These are phyloP conservation scores for Kobus ellipsiprymnus DNA, from an alignment of 2,113 vertebrate species.

Conservation along the genomic window DNA sequence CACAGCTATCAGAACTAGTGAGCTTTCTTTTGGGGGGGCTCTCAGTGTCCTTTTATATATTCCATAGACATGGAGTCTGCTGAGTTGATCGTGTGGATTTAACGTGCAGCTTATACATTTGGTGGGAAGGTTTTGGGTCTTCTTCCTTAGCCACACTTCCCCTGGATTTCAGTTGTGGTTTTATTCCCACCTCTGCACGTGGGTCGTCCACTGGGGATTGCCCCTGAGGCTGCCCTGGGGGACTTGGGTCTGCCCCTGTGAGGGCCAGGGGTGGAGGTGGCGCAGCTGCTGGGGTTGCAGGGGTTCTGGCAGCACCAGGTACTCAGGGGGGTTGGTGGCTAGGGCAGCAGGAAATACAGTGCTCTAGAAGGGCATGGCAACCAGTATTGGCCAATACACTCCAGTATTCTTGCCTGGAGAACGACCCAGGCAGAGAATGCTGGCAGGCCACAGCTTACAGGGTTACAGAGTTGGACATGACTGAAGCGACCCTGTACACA, in stretches of 20 bases:
- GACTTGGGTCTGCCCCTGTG: background rate
- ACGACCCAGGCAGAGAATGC: fast-evolving
- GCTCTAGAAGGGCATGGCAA: background rate
- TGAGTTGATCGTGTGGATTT: background rate
- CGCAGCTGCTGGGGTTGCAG: fast-evolving
- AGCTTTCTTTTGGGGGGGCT: background rate
- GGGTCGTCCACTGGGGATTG: background rate
- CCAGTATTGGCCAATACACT: background rate
- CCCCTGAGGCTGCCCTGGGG: background rate
- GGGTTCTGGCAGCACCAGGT: background rate
- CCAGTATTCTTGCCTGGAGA: background rate
- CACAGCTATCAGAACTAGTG: background rate
- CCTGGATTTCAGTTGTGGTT: background rate
- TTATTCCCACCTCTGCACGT: fast-evolving
- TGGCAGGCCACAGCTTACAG: background rate
- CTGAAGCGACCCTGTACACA: background rate
- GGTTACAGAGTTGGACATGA: background rate
- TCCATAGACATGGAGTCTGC: background rate
- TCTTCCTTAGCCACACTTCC: background rate
- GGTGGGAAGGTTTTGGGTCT: background rate
- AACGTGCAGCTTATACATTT: background rate
- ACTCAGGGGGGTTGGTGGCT: background rate
- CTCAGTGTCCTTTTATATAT: background rate
- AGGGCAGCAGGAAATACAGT: background rate
- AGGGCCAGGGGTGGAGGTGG: background rate